Conservation (phyloP, 2,797 vertebrate genomes). For the Anas flavirostris region DNA sequence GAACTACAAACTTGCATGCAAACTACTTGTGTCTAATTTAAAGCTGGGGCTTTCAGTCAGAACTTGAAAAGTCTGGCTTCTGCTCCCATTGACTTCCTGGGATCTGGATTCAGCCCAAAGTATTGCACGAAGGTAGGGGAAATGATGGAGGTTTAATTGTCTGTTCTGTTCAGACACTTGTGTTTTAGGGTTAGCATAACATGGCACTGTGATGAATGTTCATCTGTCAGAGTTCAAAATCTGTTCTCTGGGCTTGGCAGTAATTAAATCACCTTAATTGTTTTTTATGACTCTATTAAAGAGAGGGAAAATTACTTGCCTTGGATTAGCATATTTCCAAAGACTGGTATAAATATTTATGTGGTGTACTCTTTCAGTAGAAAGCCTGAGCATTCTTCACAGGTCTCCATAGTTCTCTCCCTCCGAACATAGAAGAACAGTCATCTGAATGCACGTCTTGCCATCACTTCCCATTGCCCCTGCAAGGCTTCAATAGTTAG, state of each 20-base stretch:
- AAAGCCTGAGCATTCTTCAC: constrained; percentile 54
- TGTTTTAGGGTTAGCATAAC: constrained; percentile 18
- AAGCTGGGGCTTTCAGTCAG: constrained; percentile 15
- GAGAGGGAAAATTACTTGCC: constrained; percentile 50
- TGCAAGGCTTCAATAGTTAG: neutral
- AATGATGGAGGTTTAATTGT: constrained; percentile 30
- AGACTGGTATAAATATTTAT: constrained; percentile 68
- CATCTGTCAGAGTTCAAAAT: constrained; percentile 44
- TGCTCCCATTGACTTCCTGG: constrained; percentile 30
- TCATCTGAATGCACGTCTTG: constrained; percentile 19
- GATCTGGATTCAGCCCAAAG: constrained; percentile 49
- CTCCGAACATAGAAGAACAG: neutral
- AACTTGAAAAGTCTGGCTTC: constrained; percentile 38
- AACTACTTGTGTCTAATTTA: constrained; percentile 36
- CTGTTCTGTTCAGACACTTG: neutral
- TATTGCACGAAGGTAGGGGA: constrained; percentile 21
- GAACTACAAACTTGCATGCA: constrained; percentile 32
- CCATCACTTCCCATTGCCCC: neutral
- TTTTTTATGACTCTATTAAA: constrained; percentile 36
- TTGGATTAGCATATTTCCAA: constrained; percentile 62
- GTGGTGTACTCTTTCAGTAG: constrained; percentile 12
- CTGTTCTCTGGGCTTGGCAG: neutral
- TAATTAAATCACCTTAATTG: constrained; percentile 71
- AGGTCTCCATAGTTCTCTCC: constrained; percentile 52
- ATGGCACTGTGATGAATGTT: constrained; percentile 35